phyloP scores from a whole-genome alignment of 2,888 invertebrate species.

The Cerceris rybyensis region DNA sequence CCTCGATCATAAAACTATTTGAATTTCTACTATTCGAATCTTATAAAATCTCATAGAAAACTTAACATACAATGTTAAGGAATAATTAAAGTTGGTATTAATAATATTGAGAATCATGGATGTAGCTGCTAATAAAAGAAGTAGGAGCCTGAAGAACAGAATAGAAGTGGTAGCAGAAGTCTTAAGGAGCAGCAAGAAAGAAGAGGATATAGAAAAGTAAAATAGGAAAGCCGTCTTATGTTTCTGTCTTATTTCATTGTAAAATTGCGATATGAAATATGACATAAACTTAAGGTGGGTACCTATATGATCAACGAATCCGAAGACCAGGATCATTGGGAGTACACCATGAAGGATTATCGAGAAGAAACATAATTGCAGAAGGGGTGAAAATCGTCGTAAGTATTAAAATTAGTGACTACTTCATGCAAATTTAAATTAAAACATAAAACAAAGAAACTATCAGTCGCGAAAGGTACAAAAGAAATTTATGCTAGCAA shows the following conservation, averaged over 20 bases:
- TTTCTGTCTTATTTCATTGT: conserved; percentile 82
- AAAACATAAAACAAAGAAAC: too few relatives aligned
- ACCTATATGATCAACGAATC: conserved; percentile 78
- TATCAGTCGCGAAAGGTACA: too few relatives aligned
- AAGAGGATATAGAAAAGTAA: conserved; percentile 41
- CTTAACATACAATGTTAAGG: too few relatives aligned
- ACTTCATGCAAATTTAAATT: too few relatives aligned
- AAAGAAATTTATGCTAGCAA: too few relatives aligned
- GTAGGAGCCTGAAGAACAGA: not conserved
- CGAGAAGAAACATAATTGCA: not conserved
- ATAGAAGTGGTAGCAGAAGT: not conserved
- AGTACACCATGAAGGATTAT: not conserved
- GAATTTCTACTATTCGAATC: too few relatives aligned
- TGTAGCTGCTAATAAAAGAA: not conserved
- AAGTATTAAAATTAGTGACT: not conserved
- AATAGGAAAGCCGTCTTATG: conserved; percentile 82
- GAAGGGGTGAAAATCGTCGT: not conserved
- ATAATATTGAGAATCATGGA: not conserved
- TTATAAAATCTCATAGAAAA: too few relatives aligned
- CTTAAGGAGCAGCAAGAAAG: conserved; percentile 10
- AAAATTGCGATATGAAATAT: conserved; percentile 81
- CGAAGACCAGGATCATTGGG: not conserved
- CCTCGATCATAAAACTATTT: too few relatives aligned
- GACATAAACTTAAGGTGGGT: conserved; percentile 82
- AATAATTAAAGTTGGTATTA: too few relatives aligned